These are phyloP conservation scores for Coregonus ussuriensis DNA, from an alignment of 2,797 vertebrate species.

Conservation along the genomic window DNA sequence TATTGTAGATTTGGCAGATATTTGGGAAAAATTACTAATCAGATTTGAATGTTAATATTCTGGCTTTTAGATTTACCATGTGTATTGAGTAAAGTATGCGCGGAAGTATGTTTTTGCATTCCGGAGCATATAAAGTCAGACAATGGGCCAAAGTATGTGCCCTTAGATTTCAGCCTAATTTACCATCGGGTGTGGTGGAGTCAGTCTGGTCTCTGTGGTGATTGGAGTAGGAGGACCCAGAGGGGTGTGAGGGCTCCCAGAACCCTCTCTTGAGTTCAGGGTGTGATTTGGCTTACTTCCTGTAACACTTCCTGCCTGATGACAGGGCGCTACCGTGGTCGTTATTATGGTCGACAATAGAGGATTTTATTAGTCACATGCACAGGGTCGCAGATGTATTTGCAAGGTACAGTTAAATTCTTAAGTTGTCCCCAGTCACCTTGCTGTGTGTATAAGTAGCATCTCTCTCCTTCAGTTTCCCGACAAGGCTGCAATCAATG, in stretches of 20 bases:
- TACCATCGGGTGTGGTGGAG: constrained; percentile 32
- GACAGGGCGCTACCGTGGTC: neutral
- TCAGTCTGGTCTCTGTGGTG: constrained; percentile 46
- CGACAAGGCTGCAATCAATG: no score
- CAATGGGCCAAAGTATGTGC: neutral
- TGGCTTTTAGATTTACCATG: no score
- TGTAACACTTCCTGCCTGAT: constrained; percentile 32
- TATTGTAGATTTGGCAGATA: no score
- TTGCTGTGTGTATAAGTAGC: no score
- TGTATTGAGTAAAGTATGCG: neutral
- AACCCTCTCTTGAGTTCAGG: constrained; percentile 55
- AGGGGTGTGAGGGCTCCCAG: constrained; percentile 28
- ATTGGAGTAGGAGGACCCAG: constrained; percentile 56
- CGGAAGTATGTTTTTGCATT: neutral
- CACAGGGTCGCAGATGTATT: no score
- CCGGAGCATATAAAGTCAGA: neutral
- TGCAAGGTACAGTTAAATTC: no score
- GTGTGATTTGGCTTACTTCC: constrained; percentile 63
- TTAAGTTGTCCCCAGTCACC: no score
- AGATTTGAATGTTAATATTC: no score
- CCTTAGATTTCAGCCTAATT: constrained; percentile 30
- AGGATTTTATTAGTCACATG: no score
- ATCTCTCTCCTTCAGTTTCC: no score
- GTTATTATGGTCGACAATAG: constrained; percentile 38
- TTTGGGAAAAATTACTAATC: no score